phyloP scores from a whole-genome alignment of 2,113 vertebrate genomes.

The Osmerus mordax region DNA sequence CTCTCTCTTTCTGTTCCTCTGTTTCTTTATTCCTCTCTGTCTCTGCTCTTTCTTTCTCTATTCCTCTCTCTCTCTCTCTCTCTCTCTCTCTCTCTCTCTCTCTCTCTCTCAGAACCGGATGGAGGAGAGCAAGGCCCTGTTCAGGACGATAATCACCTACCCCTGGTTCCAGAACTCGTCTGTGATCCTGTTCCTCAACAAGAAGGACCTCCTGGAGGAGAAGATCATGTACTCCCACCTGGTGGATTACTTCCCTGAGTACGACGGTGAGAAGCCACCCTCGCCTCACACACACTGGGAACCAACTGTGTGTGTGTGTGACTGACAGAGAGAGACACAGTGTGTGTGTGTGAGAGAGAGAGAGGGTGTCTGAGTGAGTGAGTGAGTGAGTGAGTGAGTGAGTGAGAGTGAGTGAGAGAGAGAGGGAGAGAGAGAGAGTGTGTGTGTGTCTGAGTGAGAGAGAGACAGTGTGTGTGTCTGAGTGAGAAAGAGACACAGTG shows the following conservation, averaged over 20 bases:
- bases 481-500: too few relatives aligned
- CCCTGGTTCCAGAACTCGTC: constrained; percentile 94
- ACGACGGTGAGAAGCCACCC: constrained; percentile 81
- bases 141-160: constrained; percentile 92
- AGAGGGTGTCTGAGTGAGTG: background rate
- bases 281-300: background rate
- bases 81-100: constrained; percentile 27
- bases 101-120: constrained; percentile 79
- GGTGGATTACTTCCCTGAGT: constrained; percentile 94
- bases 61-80: constrained; percentile 10
- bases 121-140: constrained; percentile 95
- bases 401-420: background rate
- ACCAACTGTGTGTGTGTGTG: background rate
- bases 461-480: too few relatives aligned
- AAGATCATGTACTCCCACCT: constrained; percentile 96
- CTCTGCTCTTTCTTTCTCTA: constrained; percentile 13
- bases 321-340: background rate
- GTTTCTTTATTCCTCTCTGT: constrained; percentile 13
- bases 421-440: background rate
- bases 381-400: too few relatives aligned
- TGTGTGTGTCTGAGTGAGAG: too few relatives aligned
- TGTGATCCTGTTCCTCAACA: constrained; percentile 95
- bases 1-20: background rate
- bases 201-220: constrained; percentile 94
- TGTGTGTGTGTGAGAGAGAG: background rate